Conservation (phyloP, 2,113 vertebrate species). For the Bufo gargarizans region DNA sequence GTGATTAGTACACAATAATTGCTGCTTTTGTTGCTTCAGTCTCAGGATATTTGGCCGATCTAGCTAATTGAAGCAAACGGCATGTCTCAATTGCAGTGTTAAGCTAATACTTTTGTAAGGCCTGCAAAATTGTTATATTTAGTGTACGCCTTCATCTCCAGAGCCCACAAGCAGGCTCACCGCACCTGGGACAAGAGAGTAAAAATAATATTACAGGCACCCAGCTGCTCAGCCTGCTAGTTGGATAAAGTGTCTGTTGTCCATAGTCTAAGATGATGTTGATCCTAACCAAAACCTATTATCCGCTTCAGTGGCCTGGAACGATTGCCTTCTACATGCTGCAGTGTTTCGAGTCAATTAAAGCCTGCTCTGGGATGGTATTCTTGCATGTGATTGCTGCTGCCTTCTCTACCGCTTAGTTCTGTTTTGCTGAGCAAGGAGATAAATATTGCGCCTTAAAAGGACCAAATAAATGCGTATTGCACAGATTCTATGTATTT, state of each 20-base stretch:
- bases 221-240: slow-evolving; percentile 39
- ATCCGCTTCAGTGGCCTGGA: slow-evolving; percentile 53
- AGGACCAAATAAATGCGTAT: slow-evolving; percentile 30
- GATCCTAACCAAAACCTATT: slow-evolving; percentile 57
- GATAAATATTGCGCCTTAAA: slow-evolving; percentile 27
- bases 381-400: slow-evolving; percentile 29
- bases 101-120: background rate
- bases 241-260: slow-evolving; percentile 49
- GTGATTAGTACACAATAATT: background rate
- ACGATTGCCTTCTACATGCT: slow-evolving; percentile 40
- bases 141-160: slow-evolving; percentile 1
- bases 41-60: background rate
- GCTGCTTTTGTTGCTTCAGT: background rate
- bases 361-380: slow-evolving; percentile 30
- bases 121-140: slow-evolving; percentile 5
- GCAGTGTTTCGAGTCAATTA: slow-evolving; percentile 50
- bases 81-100: background rate
- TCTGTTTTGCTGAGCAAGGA: slow-evolving; percentile 28
- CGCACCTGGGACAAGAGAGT: slow-evolving; percentile 19
- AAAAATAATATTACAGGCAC: slow-evolving; percentile 38
- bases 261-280: slow-evolving; percentile 47
- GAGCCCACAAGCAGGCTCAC: slow-evolving; percentile 24
- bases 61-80: slow-evolving; percentile 16
- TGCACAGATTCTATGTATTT: slow-evolving; percentile 22
- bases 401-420: slow-evolving; percentile 33